phyloP scores from a whole-genome alignment of 2,113 vertebrate species.

The Arenaria interpres region DNA sequence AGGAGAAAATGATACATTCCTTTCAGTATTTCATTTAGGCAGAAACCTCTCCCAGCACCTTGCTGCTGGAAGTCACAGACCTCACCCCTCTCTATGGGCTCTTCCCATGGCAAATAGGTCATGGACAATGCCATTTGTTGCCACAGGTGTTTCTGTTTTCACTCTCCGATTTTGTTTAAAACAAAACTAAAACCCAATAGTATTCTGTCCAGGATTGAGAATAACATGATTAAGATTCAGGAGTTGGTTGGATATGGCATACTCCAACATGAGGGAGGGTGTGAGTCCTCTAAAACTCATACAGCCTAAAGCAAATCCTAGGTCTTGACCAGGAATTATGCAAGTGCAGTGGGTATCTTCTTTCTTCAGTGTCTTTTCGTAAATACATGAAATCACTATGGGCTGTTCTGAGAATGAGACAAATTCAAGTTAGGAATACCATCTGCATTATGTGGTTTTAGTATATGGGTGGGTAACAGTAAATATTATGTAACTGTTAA shows the following conservation, averaged over 20 bases:
- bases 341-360: background rate
- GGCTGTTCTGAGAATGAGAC: background rate
- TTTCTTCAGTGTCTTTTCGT: background rate
- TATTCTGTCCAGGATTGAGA: background rate
- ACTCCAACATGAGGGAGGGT: background rate
- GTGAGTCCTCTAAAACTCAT: background rate
- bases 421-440: background rate
- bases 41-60: background rate
- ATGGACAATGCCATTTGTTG: background rate
- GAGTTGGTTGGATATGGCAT: background rate
- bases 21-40: background rate
- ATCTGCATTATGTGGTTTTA: conserved; percentile 14
- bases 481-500: conserved; percentile 32
- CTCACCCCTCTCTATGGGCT: background rate
- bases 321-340: background rate
- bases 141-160: background rate
- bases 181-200: background rate
- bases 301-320: background rate
- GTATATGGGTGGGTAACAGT: conserved; percentile 38
- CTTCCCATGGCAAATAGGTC: background rate
- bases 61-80: background rate
- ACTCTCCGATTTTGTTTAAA: background rate
- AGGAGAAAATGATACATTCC: background rate
- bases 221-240: background rate
- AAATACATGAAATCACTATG: background rate